A percentile compares a stretch with the other conserved stretches of the same genome.
Evolutionary conservation across 1,140 invertebrate genomes (phyloP).

Genomic region (Neoseiulus cucumeris): DNA sequence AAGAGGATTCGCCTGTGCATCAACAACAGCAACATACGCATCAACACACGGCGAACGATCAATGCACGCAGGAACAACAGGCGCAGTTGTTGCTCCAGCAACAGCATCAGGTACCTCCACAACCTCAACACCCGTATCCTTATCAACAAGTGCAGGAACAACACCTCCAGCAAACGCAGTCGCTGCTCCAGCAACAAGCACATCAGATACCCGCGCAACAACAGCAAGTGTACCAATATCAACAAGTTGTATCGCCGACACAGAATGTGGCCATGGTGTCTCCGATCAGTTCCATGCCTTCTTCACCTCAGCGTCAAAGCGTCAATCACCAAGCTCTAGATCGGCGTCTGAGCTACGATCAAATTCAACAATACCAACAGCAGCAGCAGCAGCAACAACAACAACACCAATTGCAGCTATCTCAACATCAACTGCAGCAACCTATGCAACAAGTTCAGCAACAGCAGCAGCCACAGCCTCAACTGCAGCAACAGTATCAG

Average conservation of each 20-base stretch:
- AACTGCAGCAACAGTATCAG: background rate
- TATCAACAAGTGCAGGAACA: background rate
- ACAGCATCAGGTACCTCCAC: too few relatives aligned
- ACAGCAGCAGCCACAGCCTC: background rate
- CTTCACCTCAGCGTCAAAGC: background rate
- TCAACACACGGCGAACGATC: too few relatives aligned
- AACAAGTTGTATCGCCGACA: background rate
- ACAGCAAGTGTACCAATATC: background rate
- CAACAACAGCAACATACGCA: too few relatives aligned
- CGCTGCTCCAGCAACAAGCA: background rate
- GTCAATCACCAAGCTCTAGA: background rate
- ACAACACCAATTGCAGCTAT: background rate
- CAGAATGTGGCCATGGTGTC: constrained; percentile 6
- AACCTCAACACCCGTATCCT: too few relatives aligned
- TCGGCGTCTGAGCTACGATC: background rate
- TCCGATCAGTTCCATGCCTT: background rate
- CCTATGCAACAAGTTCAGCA: too few relatives aligned
- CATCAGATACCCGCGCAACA: background rate
- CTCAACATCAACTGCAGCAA: background rate
- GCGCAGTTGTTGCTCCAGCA: too few relatives aligned
- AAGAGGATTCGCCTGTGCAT: too few relatives aligned
- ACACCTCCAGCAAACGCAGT: background rate
- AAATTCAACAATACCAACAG: background rate
- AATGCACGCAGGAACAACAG: too few relatives aligned
- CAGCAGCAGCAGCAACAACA: background rate